Base-by-base conservation (phyloP, 2,797 vertebrate species). In the Spea hammondii region DNA sequence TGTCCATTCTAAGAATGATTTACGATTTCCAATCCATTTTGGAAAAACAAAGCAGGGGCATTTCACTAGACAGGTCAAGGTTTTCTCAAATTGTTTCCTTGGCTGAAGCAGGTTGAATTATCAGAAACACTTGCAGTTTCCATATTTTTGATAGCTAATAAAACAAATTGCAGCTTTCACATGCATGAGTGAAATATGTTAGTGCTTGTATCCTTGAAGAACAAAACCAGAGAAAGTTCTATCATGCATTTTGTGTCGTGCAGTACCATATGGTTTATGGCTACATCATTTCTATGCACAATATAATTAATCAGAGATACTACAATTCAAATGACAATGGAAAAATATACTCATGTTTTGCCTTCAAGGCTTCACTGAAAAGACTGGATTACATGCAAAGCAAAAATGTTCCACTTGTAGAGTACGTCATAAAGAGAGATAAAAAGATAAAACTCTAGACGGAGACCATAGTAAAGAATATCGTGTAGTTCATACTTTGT, bases 41-140 rank as follows among this genome's bases (percentile, higher is more conserved):
- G 65, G 65, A 47, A 70, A 73, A 82, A 73, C 75, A 77, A 74
- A 78, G 73, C 48, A 64, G 51, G 32, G 75, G 49, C 75, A 49
- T 45, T 51, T n/a, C 17, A 65, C 54, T 49, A 64, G 65, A 72
- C 55, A 78, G 80, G 75, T 82, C 80, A 82, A 82, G 79, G 80
- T 32, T 82, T 73, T 14, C 47, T 74, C 62, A 82, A 82, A 74
- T 77, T 77, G 71, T 82, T 82, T 82, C 64, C 44, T 78, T 11
- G 71, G 65, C 55, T 73, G 54, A 54, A 53, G 14, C 5, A n/a
- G n/a, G 10, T 46, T 11, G n/a, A 14, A 17, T 5, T 59, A 50
- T 74, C 64, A 62, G 47, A 48, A 74, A 64, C 14, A 14, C 12
- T 64, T 64, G n/a, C 72, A 50, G 57, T 72, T 77, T 72, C 67